phyloP scores from a whole-genome alignment of 2,888 invertebrate genomes.

The Noctuana brunneofusca region DNA sequence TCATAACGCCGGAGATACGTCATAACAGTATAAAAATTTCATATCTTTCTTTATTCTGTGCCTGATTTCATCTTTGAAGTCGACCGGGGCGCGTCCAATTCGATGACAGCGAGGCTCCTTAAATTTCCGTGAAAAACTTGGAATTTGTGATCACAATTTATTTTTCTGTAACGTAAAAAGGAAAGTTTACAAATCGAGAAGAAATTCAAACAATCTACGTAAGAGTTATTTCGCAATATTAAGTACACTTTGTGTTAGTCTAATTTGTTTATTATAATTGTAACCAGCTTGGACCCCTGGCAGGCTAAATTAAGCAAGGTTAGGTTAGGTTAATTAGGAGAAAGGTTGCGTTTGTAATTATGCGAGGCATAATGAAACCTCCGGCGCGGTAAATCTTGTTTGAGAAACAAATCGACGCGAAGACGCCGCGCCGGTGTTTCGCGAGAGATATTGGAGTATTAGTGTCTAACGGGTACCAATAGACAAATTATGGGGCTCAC shows the following conservation, averaged over 20 bases:
- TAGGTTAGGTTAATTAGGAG: conserved; percentile 32
- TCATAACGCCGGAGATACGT: conserved; percentile 29
- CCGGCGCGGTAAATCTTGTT: conserved; percentile 31
- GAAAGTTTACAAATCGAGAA: conserved; percentile 10
- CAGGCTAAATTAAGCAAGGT: conserved; percentile 24
- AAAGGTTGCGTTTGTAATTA: conserved; percentile 31
- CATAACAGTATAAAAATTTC: conserved; percentile 28
- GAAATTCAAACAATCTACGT: neutral
- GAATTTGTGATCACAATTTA: conserved; percentile 15
- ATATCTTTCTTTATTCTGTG: conserved; percentile 27
- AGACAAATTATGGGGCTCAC: conserved; percentile 67
- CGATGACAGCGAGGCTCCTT: conserved; percentile 10
- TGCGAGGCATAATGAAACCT: conserved; percentile 28
- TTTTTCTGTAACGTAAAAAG: conserved; percentile 19
- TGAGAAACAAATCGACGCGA: conserved; percentile 36
- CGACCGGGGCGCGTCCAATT: conserved; percentile 9
- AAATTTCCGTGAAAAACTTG: conserved; percentile 17
- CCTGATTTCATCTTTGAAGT: conserved; percentile 23
- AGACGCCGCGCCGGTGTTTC: conserved; percentile 32
- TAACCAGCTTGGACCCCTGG: conserved; percentile 21
- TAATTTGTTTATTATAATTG: conserved; percentile 34
- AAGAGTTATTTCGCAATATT: conserved; percentile 9
- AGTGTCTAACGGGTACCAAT: conserved; percentile 51
- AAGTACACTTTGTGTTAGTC: conserved; percentile 14
- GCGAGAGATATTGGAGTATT: conserved; percentile 39